These are phyloP conservation scores for Cybosia mesomella DNA, from an alignment of 2,888 invertebrate species.

Conservation along the genomic window DNA sequence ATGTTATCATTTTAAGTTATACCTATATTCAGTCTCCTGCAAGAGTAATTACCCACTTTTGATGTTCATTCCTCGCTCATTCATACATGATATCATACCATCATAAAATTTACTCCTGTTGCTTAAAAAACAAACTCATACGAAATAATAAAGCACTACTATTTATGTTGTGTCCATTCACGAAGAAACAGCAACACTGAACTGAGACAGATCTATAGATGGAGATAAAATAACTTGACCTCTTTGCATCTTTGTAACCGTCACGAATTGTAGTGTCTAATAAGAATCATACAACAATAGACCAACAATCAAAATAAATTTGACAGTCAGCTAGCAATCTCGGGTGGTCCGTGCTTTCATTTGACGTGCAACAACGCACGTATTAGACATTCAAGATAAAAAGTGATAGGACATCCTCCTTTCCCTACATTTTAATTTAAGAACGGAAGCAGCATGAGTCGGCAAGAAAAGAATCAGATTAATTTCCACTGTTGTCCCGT, in stretches of 20 bases:
- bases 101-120: neutral
- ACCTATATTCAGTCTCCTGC: constrained; percentile 31
- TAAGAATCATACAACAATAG: constrained; percentile 33
- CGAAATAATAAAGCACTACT: constrained; percentile 3
- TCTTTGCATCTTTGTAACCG: constrained; percentile 23
- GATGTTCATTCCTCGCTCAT: constrained; percentile 24
- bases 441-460: constrained; percentile 84
- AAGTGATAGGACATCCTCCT: constrained; percentile 73
- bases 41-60: constrained; percentile 45
- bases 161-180: constrained; percentile 3
- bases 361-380: constrained; percentile 52
- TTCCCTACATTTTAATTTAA: constrained; percentile 77
- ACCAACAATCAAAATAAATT: constrained; percentile 54
- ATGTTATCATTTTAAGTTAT: constrained; percentile 40
- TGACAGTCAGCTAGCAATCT: constrained; percentile 58
- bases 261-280: constrained; percentile 30
- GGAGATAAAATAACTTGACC: constrained; percentile 17
- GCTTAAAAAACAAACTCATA: neutral
- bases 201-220: neutral
- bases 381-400: constrained; percentile 61
- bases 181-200: neutral
- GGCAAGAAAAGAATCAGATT: constrained; percentile 79
- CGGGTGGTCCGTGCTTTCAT: constrained; percentile 66
- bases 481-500: constrained; percentile 72
- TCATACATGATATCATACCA: constrained; percentile 20